phyloP scores from a whole-genome alignment of 2,888 invertebrate genomes.

The Tanytarsus gracilentus region DNA sequence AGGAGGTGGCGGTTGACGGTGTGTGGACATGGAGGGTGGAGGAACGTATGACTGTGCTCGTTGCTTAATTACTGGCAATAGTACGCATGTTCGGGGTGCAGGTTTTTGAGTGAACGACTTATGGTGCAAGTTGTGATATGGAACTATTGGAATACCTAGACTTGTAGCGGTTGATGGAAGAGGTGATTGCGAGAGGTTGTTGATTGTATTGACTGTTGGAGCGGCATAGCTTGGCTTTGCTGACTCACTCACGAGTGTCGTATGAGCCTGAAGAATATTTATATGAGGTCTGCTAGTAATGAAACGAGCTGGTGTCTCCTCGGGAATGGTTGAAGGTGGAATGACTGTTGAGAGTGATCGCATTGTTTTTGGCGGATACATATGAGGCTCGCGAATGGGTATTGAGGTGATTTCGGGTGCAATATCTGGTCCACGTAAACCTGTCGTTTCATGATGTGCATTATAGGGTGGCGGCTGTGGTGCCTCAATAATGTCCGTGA shows the following conservation, averaged over 20 bases:
- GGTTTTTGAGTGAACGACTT: too few relatives aligned
- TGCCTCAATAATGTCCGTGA: slow-evolving; percentile 44
- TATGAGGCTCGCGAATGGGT: slow-evolving; percentile 31
- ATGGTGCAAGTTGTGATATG: slow-evolving; percentile 48
- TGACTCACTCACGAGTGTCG: slow-evolving; percentile 56
- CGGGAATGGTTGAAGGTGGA: slow-evolving; percentile 46
- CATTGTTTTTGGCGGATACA: slow-evolving; percentile 32
- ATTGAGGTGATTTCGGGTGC: slow-evolving; percentile 37
- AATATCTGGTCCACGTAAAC: slow-evolving; percentile 39
- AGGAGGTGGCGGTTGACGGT: slow-evolving; percentile 37
- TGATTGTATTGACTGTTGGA: slow-evolving; percentile 38
- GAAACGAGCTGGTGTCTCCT: slow-evolving; percentile 66
- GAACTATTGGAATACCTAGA: slow-evolving; percentile 44
- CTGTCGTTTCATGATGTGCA: slow-evolving; percentile 52
- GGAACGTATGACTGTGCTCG: slow-evolving; percentile 55
- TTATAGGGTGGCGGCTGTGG: slow-evolving; percentile 63
- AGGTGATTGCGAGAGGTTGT: slow-evolving; percentile 28
- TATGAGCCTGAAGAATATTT: slow-evolving; percentile 66
- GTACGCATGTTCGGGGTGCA: slow-evolving; percentile 46
- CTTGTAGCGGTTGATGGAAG: slow-evolving; percentile 32
- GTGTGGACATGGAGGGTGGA: slow-evolving; percentile 51
- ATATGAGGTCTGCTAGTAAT: slow-evolving; percentile 69
- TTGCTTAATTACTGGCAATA: slow-evolving; percentile 54
- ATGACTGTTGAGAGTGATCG: slow-evolving; percentile 39
- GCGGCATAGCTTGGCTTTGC: slow-evolving; percentile 52